Conservation (phyloP, 2,888 invertebrate genomes). For the Pyrochroa serraticornis region DNA sequence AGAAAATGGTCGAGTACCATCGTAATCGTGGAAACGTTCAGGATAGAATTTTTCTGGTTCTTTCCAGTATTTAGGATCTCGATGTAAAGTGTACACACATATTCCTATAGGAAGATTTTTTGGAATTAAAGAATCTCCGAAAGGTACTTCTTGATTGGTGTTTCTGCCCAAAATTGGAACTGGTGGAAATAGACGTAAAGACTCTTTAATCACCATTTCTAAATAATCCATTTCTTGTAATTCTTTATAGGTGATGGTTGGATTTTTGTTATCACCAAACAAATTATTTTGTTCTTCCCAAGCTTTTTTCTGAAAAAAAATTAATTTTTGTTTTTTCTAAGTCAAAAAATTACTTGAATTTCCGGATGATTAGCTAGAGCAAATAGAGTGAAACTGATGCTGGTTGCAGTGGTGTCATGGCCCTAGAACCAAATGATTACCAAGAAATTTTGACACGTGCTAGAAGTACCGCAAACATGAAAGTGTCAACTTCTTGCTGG, state of each 20-base stretch:
- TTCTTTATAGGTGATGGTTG: slow-evolving; percentile 38
- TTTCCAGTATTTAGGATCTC: slow-evolving; percentile 46
- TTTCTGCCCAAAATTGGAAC: not conserved
- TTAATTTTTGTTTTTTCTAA: slow-evolving; percentile 1
- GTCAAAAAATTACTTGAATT: slow-evolving; percentile 33
- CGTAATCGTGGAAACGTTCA: slow-evolving; percentile 33
- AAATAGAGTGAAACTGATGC: slow-evolving; percentile 33
- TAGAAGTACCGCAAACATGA: slow-evolving; percentile 68
- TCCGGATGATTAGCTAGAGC: slow-evolving; percentile 33
- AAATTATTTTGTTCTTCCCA: slow-evolving; percentile 49
- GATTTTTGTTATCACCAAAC: slow-evolving; percentile 39
- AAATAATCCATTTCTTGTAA: slow-evolving; percentile 30
- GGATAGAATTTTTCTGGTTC: slow-evolving; percentile 36
- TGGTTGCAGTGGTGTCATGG: slow-evolving; percentile 39
- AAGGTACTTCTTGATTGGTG: slow-evolving; percentile 35
- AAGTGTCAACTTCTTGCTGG: slow-evolving; percentile 73
- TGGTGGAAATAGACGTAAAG: slow-evolving; percentile 5
- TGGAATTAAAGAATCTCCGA: slow-evolving; percentile 43
- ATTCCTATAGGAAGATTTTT: slow-evolving; percentile 43
- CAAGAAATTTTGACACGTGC: no score
- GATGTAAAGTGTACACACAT: slow-evolving; percentile 43
- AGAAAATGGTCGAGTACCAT: slow-evolving; percentile 12
- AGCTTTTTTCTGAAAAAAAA: slow-evolving; percentile 47
- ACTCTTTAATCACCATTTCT: slow-evolving; percentile 20
- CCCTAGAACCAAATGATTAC: slow-evolving; percentile 26